Evolutionary conservation across 2,888 invertebrate genomes (phyloP).

Genomic region (Operophtera brumata): DNA sequence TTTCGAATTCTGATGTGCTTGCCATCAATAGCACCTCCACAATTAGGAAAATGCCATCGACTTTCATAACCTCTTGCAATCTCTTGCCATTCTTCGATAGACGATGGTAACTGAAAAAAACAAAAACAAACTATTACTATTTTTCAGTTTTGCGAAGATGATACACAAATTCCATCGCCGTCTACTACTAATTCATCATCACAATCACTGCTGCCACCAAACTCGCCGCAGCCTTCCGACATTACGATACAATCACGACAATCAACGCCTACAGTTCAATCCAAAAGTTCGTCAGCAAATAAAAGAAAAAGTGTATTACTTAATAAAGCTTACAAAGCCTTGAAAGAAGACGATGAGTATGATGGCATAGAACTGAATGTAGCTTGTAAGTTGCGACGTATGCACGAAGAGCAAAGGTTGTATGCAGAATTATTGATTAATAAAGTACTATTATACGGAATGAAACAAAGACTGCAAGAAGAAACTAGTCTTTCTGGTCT

Average conservation of each 20-base stretch:
- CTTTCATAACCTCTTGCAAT: slow-evolving; percentile 2
- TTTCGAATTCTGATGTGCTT: slow-evolving; percentile 27
- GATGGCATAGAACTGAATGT: slow-evolving; percentile 12
- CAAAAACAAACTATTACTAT: not conserved
- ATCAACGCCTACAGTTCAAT: slow-evolving; percentile 1
- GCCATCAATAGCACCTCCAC: slow-evolving; percentile 27
- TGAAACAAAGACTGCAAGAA: slow-evolving; percentile 20
- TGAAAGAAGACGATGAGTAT: slow-evolving; percentile 13
- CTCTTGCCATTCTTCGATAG: slow-evolving; percentile 4
- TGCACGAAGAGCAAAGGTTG: slow-evolving; percentile 18
- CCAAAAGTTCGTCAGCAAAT: slow-evolving; percentile 9
- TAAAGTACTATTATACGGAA: slow-evolving; percentile 17
- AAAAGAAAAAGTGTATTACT: slow-evolving; percentile 11
- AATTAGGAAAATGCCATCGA: slow-evolving; percentile 6
- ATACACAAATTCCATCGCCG: not conserved
- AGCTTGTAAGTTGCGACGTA: slow-evolving; percentile 21
- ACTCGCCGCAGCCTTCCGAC: slow-evolving; percentile 4
- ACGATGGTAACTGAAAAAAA: slow-evolving; percentile 3
- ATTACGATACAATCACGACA: not conserved
- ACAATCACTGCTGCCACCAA: slow-evolving; percentile 5
- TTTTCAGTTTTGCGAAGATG: slow-evolving; percentile 8
- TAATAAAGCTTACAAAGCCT: slow-evolving; percentile 6
- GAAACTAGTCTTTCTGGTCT: slow-evolving; percentile 11
- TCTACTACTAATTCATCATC: not conserved
- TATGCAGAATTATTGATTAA: slow-evolving; percentile 22